Conservation (phyloP, 2,888 invertebrate genomes). For the Gnatocerus cornutus region DNA sequence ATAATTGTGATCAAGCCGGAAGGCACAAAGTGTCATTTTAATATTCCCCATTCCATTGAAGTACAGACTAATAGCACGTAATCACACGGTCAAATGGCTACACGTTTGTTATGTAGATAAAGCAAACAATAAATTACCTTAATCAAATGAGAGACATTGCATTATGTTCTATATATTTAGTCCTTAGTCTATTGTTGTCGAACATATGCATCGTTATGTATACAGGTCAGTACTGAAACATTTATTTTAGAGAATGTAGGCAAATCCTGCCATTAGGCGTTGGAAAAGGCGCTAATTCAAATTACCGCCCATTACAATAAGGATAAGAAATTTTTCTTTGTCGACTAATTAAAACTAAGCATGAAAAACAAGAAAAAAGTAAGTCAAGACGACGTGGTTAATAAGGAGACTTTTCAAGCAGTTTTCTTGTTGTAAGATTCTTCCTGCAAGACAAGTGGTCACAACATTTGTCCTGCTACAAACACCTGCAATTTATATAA, state of each 20-base stretch:
- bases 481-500: constrained; percentile 3
- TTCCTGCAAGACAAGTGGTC: background rate
- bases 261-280: background rate
- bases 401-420: too few relatives aligned
- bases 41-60: constrained; percentile 51
- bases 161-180: constrained; percentile 37
- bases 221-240: constrained; percentile 14
- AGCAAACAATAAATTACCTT: constrained; percentile 51
- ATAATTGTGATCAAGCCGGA: too few relatives aligned
- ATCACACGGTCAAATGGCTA: constrained; percentile 57
- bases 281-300: too few relatives aligned
- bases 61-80: constrained; percentile 58
- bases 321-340: too few relatives aligned
- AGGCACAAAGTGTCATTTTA: background rate
- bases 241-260: constrained; percentile 5
- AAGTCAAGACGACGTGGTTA: too few relatives aligned
- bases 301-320: too few relatives aligned
- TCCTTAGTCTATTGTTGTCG: constrained; percentile 27
- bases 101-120: constrained; percentile 55
- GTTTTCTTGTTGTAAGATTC: background rate
- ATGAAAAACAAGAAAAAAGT: too few relatives aligned
- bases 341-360: too few relatives aligned
- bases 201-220: constrained; percentile 25
- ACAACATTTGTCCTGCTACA: background rate
- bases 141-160: constrained; percentile 47